Evolutionary conservation across 2,888 invertebrate genomes (phyloP).

Genomic region (Dryobotodes eremita): DNA sequence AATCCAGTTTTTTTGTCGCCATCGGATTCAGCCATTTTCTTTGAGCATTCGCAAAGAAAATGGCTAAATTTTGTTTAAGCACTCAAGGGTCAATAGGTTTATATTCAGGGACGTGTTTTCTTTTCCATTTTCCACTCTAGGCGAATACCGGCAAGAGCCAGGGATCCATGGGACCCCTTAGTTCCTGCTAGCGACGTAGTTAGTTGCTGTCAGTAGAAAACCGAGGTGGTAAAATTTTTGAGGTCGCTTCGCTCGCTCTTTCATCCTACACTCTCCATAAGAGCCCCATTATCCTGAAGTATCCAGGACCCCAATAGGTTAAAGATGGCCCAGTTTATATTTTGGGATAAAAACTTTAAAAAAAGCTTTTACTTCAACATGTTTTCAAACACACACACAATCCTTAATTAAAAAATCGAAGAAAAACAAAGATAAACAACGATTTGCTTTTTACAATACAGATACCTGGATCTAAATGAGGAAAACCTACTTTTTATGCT

Average conservation of each 20-base stretch:
- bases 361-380: not conserved
- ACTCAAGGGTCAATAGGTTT: not conserved
- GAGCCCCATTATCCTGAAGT: not conserved
- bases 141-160: not conserved
- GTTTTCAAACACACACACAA: not conserved
- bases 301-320: not conserved
- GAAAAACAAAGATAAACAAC: not conserved
- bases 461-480: slow-evolving; percentile 15
- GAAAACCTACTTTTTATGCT: slow-evolving; percentile 40
- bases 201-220: not conserved
- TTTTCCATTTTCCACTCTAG: not conserved
- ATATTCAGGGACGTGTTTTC: not conserved
- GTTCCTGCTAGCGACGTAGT: not conserved
- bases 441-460: not conserved
- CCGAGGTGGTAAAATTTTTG: not conserved
- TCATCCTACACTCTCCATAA: not conserved
- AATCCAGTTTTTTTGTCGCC: not conserved
- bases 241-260: not conserved
- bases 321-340: not conserved
- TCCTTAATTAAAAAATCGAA: too few relatives aligned
- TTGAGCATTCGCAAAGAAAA: not conserved
- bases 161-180: not conserved
- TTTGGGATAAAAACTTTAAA: not conserved
- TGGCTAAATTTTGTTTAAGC: not conserved
- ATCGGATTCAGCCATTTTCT: too few relatives aligned